Evolutionary conservation across 2,888 invertebrate genomes (phyloP).

Genomic region (Elysia crispata): DNA sequence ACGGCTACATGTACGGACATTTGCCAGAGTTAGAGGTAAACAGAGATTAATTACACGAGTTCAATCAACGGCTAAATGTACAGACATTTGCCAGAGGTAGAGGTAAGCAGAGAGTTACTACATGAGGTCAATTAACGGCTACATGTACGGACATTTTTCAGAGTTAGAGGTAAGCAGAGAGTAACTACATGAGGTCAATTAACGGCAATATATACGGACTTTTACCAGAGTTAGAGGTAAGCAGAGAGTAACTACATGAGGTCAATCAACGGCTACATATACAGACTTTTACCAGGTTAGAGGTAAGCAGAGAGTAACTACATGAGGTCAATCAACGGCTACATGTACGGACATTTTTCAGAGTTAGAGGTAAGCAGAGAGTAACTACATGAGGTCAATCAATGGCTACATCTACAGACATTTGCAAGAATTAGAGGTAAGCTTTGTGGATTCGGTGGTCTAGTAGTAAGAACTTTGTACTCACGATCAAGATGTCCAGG

Average conservation of each 20-base stretch:
- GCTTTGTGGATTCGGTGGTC: no score
- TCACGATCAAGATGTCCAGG: no score
- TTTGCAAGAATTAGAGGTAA: neutral
- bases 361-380: neutral
- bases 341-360: neutral
- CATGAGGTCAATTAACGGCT: constrained; percentile 63
- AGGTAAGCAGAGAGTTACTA: constrained; percentile 53
- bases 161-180: constrained; percentile 31
- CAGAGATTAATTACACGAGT: constrained; percentile 58
- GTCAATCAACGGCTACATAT: neutral
- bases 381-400: neutral
- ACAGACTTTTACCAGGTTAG: neutral
- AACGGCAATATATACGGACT: neutral
- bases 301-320: no score
- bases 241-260: neutral
- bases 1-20: constrained; percentile 62
- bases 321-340: neutral
- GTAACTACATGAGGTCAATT: neutral
- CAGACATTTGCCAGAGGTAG: constrained; percentile 56
- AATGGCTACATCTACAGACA: neutral
- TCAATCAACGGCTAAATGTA: constrained; percentile 62
- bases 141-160: constrained; percentile 59
- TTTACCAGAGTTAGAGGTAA: neutral
- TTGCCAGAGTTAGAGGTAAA: constrained; percentile 49
- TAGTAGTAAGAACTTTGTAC: no score